Percentiles rank a stretch among this genome's conserved stretches.
These are phyloP conservation scores for Rhynchotus rufescens DNA, from an alignment of 2,797 vertebrate species.

Conservation along the genomic window DNA sequence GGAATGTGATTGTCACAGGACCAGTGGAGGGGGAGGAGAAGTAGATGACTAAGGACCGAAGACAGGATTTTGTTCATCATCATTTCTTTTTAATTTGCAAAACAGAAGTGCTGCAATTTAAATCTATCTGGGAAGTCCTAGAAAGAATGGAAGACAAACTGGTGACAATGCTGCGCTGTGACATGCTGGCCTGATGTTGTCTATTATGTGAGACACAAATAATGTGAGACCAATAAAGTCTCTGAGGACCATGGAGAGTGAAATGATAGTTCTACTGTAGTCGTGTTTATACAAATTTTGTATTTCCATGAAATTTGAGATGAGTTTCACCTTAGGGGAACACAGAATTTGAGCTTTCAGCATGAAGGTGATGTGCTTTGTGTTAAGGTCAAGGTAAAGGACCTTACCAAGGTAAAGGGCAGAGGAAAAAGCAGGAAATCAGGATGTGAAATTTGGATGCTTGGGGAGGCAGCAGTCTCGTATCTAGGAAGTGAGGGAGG, in stretches of 20 bases:
- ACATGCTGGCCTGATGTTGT: background rate
- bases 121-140: background rate
- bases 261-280: background rate
- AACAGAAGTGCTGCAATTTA: background rate
- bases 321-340: background rate
- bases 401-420: background rate
- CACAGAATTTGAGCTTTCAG: background rate
- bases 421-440: background rate
- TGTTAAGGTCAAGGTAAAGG: background rate
- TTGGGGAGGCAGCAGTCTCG: background rate
- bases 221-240: background rate
- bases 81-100: background rate
- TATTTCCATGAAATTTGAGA: background rate
- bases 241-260: background rate
- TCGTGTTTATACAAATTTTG: accelerated
- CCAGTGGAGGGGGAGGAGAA: background rate
- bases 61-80: background rate
- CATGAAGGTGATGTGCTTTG: background rate
- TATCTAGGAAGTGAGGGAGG: background rate
- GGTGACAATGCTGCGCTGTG: background rate
- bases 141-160: background rate
- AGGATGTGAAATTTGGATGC: background rate
- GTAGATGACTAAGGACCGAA: background rate
- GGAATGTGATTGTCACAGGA: accelerated
- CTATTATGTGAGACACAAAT: background rate